Base-by-base conservation (phyloP, 2,888 invertebrate genomes). In the Mylabris sibirica region DNA sequence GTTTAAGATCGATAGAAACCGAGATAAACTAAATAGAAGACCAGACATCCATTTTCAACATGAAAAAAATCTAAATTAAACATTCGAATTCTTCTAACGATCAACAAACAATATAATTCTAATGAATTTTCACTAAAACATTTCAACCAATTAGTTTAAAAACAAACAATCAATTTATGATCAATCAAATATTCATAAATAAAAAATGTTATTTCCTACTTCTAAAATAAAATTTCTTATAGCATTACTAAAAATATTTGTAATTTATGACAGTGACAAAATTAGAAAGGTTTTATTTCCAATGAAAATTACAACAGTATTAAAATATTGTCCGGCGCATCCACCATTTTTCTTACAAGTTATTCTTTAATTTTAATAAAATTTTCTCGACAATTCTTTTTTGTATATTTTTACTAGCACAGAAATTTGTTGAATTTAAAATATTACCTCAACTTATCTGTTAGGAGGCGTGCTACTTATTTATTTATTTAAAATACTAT, bases 401-500 rank as follows among this genome's bases (percentile, higher is more conserved):
- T 1, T 38, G 12, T 14, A 38, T 38, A 14, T 38, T 38, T 38
- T 12, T 12, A 35, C 11, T 3, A 41, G 4, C 14, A 41, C n/a
- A 4, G n/a, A 14, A 41, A 44, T 44, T 44, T 44, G 17, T 67
- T 57, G 49, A 24, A 57, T 62, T 17, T 44, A 53, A 63, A 67
- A 63, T 59, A 57, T 63, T 68, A 49, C 66, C 66, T 60, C 60
- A 66, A 61, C 66, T 68, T 68, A 66, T 64, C 66, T 49, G 68
- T 59, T 61, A 64, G 68, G 66, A 64, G 70, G 65, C 65, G 65
- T 70, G 63, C 22, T 41, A 22, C 24, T 34, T 70, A 68, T 71
- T 71, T 71, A 71, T 71, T 71, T 68, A 71, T 68, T 68, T 68
- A 66, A 68, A 61, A 68, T 62, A 71, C 68, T 71, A 68, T 71